Evolutionary conservation across 2,797 vertebrate species (phyloP).

Genomic region (Pteronotus mesoamericanus): DNA sequence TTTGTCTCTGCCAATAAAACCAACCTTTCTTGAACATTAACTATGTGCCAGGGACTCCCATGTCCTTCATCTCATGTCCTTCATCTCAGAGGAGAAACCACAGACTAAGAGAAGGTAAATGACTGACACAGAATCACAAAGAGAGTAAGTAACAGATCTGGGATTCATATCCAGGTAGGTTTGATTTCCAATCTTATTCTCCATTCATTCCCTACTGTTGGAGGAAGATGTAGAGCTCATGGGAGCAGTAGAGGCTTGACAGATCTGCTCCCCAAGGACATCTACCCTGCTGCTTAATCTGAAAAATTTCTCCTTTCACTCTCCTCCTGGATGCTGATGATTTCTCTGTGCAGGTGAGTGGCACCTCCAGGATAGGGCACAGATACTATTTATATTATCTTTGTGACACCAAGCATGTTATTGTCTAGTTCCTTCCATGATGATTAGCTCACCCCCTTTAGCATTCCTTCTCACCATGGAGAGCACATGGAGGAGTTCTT

Average conservation of each 20-base stretch:
- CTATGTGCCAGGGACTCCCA: too few species aligned
- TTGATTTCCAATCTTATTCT: neutral
- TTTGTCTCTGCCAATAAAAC: too few species aligned
- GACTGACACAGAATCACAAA: neutral
- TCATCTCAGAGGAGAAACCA: neutral
- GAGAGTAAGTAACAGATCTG: neutral
- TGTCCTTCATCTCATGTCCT: neutral
- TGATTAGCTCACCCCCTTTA: neutral
- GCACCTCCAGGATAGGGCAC: neutral
- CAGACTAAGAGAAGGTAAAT: neutral
- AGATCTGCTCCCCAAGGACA: neutral
- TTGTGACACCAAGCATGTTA: neutral
- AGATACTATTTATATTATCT: neutral
- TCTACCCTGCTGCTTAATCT: neutral
- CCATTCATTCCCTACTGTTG: neutral
- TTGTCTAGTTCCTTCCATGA: neutral
- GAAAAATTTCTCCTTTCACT: neutral
- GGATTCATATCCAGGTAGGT: neutral
- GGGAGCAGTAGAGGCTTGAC: neutral
- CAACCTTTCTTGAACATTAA: neutral
- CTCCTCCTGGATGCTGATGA: neutral
- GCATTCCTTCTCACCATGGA: neutral
- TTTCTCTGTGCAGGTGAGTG: neutral
- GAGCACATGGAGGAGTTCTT: neutral
- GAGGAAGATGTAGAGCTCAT: neutral